phyloP scores from a whole-genome alignment of 1,140 invertebrate species.

The Drosophila watanabei region DNA sequence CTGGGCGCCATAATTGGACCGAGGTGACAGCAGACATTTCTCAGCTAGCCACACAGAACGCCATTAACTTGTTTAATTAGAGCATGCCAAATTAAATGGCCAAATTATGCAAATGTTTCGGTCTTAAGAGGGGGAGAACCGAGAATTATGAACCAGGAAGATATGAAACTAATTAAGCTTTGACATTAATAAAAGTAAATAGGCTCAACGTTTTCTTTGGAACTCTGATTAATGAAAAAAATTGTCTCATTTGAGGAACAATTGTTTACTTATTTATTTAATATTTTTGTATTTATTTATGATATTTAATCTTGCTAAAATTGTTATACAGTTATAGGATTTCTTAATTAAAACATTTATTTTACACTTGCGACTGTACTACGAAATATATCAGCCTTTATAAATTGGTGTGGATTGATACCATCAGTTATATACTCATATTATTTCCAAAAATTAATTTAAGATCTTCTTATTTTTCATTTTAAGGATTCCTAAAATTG shows the following conservation, averaged over 20 bases:
- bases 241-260: neutral
- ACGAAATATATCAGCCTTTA: neutral
- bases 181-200: slow-evolving; percentile 5
- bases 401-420: too few relatives aligned
- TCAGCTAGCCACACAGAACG: slow-evolving; percentile 48
- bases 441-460: neutral
- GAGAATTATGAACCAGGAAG: slow-evolving; percentile 7
- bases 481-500: too few relatives aligned
- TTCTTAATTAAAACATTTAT: neutral
- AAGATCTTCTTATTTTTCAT: too few relatives aligned
- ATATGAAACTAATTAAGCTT: slow-evolving; percentile 12
- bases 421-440: neutral
- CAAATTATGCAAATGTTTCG: slow-evolving; percentile 38
- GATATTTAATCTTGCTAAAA: neutral
- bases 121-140: neutral
- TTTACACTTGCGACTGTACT: neutral
- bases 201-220: neutral
- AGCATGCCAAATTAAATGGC: slow-evolving; percentile 45
- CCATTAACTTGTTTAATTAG: slow-evolving; percentile 75
- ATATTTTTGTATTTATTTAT: neutral
- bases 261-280: neutral
- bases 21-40: slow-evolving; percentile 28
- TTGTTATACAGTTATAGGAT: neutral
- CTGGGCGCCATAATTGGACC: slow-evolving; percentile 55
- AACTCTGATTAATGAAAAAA: neutral